phyloP scores from a whole-genome alignment of 2,888 invertebrate genomes.

The Eristalis tenax region DNA sequence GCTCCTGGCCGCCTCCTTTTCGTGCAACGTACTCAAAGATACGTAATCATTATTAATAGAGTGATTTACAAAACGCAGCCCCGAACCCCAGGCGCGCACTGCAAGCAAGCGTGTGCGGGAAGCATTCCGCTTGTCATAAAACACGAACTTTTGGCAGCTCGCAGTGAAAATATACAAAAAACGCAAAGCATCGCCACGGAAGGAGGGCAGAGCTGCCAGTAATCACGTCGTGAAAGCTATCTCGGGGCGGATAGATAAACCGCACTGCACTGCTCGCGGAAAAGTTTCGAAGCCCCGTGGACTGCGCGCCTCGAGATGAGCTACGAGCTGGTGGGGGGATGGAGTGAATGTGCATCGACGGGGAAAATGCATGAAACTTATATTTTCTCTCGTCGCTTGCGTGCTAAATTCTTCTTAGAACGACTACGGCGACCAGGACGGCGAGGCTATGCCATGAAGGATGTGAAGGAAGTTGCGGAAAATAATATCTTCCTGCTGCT shows the following conservation, averaged over 20 bases:
- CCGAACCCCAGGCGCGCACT: background rate
- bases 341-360: slow-evolving; percentile 21
- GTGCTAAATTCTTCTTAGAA: slow-evolving; percentile 32
- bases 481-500: slow-evolving; percentile 52
- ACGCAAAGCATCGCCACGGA: background rate
- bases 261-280: background rate
- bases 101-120: slow-evolving; percentile 26
- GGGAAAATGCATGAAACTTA: slow-evolving; percentile 43
- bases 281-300: background rate
- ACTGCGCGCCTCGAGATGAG: background rate
- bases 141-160: slow-evolving; percentile 6
- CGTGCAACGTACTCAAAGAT: slow-evolving; percentile 5
- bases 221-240: background rate
- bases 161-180: slow-evolving; percentile 25
- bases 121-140: slow-evolving; percentile 54
- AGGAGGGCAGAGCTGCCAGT: background rate
- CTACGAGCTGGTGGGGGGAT: background rate
- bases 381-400: slow-evolving; percentile 2
- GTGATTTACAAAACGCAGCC: slow-evolving; percentile 4
- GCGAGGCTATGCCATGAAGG: background rate
- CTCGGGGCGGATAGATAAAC: background rate
- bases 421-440: background rate
- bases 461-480: slow-evolving; percentile 39
- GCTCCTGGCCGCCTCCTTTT: background rate
- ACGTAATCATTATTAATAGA: slow-evolving; percentile 65